Evolutionary conservation across 2,888 invertebrate genomes (phyloP), one percentile per base, ranked within the genome.

Genomic region (Eurytoma adleriae): DNA sequence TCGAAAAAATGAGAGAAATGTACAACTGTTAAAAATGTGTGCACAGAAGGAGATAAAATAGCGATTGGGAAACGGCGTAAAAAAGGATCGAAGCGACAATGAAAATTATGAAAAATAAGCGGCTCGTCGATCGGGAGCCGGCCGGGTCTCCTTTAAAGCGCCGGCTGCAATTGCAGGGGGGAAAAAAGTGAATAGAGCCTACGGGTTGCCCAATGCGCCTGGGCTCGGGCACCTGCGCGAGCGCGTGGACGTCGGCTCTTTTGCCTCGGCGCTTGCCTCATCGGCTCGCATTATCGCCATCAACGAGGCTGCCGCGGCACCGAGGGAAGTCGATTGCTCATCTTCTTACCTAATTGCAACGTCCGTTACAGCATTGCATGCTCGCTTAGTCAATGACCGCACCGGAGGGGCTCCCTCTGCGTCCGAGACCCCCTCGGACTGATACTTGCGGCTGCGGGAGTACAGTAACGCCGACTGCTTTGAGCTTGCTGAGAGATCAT

Each of bases 281-380:
- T 13, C 62, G 62, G 14, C 7, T 40, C 27, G 77, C 56, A 62
- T 77, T 57, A 70, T 77, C 70, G 70, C 56, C 70, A 57, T 70
- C 61, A 24, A 54, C 13, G 20, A 24, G 18, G 10, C 48, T 30
- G 30, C n/a, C 50, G 14, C 13, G 54, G 59, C 12, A 20, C 50
- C 79, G 73, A 79, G 80, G 84, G 86, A 85, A 85, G 84, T 85
- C 84, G 85, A 84, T 84, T 83, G 82, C 84, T 84, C 86, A 82
- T 86, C 85, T 83, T 79, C 84, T 83, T 83, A 82, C 74, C 80
- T 85, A 86, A 86, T 86, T 83, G 79, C 76, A 68, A 72, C 81
- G 69, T 79, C 81, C 79, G 78, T 73, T 76, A 76, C 74, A 72
- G 64, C 48, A 64, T 73, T 78, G 62, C 68, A 57, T 56, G 72